A percentile compares a stretch with the other conserved stretches of the same genome.
Conservation (phyloP, 1,140 invertebrate species). For the Caerostris extrusa region DNA sequence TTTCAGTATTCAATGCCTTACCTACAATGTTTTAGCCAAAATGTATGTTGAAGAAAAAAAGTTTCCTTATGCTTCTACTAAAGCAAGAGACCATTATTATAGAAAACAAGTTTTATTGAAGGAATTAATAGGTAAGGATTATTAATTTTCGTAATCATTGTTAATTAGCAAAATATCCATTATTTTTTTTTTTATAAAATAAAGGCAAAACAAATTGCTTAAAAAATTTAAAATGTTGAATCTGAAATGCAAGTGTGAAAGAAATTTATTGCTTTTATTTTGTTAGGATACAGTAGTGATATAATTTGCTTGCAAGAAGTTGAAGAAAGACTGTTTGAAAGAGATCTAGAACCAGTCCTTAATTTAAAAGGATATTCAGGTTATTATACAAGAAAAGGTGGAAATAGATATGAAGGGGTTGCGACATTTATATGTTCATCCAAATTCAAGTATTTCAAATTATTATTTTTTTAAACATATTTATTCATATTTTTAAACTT, state of each 20-base stretch:
- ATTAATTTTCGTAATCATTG: no score
- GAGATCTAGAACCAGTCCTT: constrained; percentile 87
- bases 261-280: constrained; percentile 31
- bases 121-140: constrained; percentile 87
- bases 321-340: constrained; percentile 90
- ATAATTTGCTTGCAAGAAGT: constrained; percentile 96
- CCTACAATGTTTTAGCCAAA: constrained; percentile 95
- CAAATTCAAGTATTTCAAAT: constrained; percentile 80
- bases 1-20: constrained; percentile 89
- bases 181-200: no score
- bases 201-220: no score
- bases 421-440: constrained; percentile 86
- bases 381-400: constrained; percentile 84
- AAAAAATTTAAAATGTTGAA: no score
- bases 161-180: no score
- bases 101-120: constrained; percentile 91
- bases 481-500: background rate
- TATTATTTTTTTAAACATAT: background rate
- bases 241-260: no score
- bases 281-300: constrained; percentile 93
- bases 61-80: constrained; percentile 90
- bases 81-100: constrained; percentile 91
- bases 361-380: constrained; percentile 84
- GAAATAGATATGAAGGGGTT: constrained; percentile 86
- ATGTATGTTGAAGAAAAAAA: constrained; percentile 90